Percentiles rank a stretch among this genome's conserved stretches.
These are phyloP conservation scores for Tortrix viridana DNA, from an alignment of 2,888 invertebrate species.

Conservation along the genomic window DNA sequence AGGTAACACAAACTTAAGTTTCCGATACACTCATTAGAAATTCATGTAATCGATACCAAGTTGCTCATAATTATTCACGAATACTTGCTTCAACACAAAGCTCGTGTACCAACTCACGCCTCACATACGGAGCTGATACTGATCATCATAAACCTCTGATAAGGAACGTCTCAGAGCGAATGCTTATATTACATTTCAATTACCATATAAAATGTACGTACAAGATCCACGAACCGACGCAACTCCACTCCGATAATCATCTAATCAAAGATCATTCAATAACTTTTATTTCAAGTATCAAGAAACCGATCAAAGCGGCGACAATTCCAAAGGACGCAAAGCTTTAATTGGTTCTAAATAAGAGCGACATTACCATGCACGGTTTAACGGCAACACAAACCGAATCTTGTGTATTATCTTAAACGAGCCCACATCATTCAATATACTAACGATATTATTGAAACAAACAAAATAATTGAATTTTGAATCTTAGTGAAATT, in stretches of 20 bases:
- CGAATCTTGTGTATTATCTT: conserved; percentile 73
- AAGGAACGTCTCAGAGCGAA: conserved; percentile 69
- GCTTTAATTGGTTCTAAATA: conserved; percentile 53
- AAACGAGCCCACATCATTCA: conserved; percentile 56
- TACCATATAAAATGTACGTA: conserved; percentile 80
- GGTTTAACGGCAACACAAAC: conserved; percentile 59
- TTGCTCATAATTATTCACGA: conserved; percentile 66
- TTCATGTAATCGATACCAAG: conserved; percentile 66
- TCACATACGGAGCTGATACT: conserved; percentile 51
- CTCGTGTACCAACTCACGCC: conserved; percentile 49
- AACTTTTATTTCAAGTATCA: conserved; percentile 70
- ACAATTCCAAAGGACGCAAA: conserved; percentile 49
- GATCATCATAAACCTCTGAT: conserved; percentile 68
- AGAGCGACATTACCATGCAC: conserved; percentile 56
- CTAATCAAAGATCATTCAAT: conserved; percentile 82
- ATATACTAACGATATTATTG: conserved; percentile 61
- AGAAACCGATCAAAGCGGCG: conserved; percentile 54
- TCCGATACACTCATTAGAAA: conserved; percentile 67
- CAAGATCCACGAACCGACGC: conserved; percentile 68
- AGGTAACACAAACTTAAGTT: conserved; percentile 44
- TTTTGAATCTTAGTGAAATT: conserved; percentile 53
- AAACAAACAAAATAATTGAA: conserved; percentile 50
- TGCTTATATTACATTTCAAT: conserved; percentile 81
- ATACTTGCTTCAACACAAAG: conserved; percentile 55
- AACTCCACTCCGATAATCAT: conserved; percentile 80